These are phyloP conservation scores for Neopipo cinnamomea DNA, from an alignment of 2,113 vertebrate species.

Conservation along the genomic window DNA sequence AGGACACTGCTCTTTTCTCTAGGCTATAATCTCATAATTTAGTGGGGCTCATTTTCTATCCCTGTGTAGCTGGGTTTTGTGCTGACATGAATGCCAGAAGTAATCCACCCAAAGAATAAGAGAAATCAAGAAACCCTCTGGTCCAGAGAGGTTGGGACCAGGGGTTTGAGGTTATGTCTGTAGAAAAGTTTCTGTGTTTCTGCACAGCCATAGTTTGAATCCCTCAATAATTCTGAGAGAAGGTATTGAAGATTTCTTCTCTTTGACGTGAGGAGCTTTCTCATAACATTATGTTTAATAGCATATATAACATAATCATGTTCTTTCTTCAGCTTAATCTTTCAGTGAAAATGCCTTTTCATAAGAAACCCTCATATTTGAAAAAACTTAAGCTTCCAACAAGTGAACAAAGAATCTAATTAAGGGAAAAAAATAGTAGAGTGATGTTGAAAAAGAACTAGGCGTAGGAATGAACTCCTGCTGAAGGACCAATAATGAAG, in stretches of 20 bases:
- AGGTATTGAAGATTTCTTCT: not conserved
- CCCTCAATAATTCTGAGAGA: not conserved
- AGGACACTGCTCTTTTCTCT: not conserved
- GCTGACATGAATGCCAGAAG: not conserved
- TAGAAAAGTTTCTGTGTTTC: not conserved
- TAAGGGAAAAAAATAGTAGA: not conserved
- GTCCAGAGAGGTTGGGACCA: not conserved
- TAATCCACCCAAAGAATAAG: not conserved
- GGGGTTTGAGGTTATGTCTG: rapidly evolving
- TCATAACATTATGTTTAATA: not conserved
- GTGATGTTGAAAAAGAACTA: not conserved
- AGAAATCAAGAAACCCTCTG: not conserved
- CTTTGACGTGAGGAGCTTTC: not conserved
- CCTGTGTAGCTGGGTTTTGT: not conserved
- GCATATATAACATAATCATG: not conserved
- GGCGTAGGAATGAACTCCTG: not conserved
- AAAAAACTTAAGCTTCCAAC: not conserved
- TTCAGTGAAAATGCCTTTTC: not conserved
- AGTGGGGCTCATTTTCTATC: not conserved
- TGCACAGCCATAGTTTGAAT: not conserved
- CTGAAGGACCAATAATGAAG: not conserved
- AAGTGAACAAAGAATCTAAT: not conserved
- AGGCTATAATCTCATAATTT: not conserved
- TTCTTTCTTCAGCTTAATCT: not conserved
- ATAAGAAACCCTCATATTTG: not conserved